Evolutionary conservation across 1,140 invertebrate species (phyloP).

Genomic region (Goniozus legneri): DNA sequence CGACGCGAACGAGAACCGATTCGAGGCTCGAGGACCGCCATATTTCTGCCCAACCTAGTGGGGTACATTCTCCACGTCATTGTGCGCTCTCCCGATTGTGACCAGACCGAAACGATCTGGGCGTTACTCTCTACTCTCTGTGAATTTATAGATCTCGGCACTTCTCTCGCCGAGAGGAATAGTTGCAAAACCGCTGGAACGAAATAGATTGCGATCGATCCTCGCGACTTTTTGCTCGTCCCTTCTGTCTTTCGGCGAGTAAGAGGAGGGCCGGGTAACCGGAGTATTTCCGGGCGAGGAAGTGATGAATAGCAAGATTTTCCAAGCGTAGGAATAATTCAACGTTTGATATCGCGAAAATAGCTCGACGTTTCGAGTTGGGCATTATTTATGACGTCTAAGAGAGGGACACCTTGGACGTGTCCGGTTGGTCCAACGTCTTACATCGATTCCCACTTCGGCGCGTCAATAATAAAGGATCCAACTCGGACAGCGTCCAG

Average conservation of each 20-base stretch:
- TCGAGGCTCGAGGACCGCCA: slow-evolving; percentile 28
- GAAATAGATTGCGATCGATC: too few relatives aligned
- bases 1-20: slow-evolving; percentile 22
- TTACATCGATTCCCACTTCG: slow-evolving; percentile 44
- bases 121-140: slow-evolving; percentile 31
- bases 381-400: not conserved
- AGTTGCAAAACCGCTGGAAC: too few relatives aligned
- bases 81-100: slow-evolving; percentile 36
- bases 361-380: too few relatives aligned
- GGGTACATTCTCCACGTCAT: slow-evolving; percentile 33
- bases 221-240: too few relatives aligned
- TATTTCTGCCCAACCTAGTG: slow-evolving; percentile 28
- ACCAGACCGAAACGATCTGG: slow-evolving; percentile 33
- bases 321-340: too few relatives aligned
- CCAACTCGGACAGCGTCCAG: slow-evolving; percentile 8
- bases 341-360: too few relatives aligned
- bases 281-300: too few relatives aligned
- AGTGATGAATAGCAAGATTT: too few relatives aligned
- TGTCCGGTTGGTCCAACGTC: slow-evolving; percentile 37
- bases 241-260: too few relatives aligned
- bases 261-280: too few relatives aligned
- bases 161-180: too few relatives aligned
- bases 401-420: not conserved
- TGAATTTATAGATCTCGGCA: slow-evolving; percentile 32
- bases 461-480: slow-evolving; percentile 47